Base-by-base conservation (phyloP, 1,140 invertebrate genomes). In the Calosoma granatense region DNA sequence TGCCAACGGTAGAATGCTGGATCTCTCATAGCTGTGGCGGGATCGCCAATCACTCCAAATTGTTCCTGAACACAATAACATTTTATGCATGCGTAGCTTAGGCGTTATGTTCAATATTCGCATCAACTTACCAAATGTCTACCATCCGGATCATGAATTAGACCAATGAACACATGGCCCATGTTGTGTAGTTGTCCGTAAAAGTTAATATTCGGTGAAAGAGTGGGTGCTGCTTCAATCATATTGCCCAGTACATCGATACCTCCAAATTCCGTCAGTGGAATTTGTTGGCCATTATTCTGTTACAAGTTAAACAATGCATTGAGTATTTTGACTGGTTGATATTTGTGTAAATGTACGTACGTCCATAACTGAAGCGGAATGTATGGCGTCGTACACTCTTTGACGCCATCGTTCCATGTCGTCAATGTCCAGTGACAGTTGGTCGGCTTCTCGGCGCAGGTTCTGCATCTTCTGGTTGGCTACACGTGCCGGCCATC, bases 1-100 rank as follows among this genome's bases (percentile, higher is more conserved):
- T 92, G 90, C 85, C 84, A 91, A 66, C 86, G 81, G 70, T 91
- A 93, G 73, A 93, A 92, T 6, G 88, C 72, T 0, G 90, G 90
- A 71, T 93, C 90, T 12, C 90, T 77, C 86, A 88, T 86, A 2
- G 85, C 82, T 11, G 85, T 88, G 0, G 83, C 78, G 0, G 81
- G 74, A 64, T 87, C 85, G n/a, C 81, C 84, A 78, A 87, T 84
- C 0, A 83, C 75, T 47, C 78, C 70, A 59, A 79, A 81, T 2
- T 69, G 70, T 73, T 82, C 80, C 77, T 79, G 41, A n/a, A 55
- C 23, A 20, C 14, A 22, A 11, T 47, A 47, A 36, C 26, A 36
- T 36, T 36, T 36, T n/a, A n/a, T n/a, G n/a, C n/a, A n/a, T n/a
- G n/a, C n/a, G n/a, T n/a, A n/a, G n/a, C n/a, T n/a, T n/a, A n/a